Base-by-base conservation (phyloP, 2,888 invertebrate species). In the Caradrina clavipalpis region DNA sequence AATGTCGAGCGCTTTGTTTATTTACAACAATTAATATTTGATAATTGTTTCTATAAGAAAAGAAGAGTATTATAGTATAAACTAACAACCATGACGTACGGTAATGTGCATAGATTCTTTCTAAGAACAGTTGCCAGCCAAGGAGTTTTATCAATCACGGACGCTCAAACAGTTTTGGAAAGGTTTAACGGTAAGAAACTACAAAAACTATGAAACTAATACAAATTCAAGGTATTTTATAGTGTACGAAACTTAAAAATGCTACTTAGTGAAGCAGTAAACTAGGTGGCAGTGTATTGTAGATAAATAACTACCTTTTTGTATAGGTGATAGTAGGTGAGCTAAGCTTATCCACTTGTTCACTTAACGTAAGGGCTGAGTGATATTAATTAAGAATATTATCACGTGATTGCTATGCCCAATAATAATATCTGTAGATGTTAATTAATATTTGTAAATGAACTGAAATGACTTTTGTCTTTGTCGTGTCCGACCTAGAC, bases 121-220 rank as follows among this genome's bases (percentile, higher is more conserved):
- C 80, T 96, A 11, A 87, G 94, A 73, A 89, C 93, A 15, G 78
- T 95, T 11, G 93, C 93, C 11, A 92, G 93, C 75, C 90, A 89
- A 35, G 95, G 95, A 39, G 94, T 93, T n/a, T 70, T 95, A 59
- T 76, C 91, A 7, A 45, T 92, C 8, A 51, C 73, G n/a, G 92
- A 95, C 75, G 85, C 90, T 13, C 80, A 89, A 59, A 76, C 84
- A 76, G 69, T 87, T 62, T 45, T 94, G 21, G 76, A 85, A 22
- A 80, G 82, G 15, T 87, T 84, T 77, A 68, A 82, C 67, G 92
- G 94, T 92, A 86, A 78, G 86, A 53, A 51, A 21, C 13, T 49
- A 19, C 31, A 19, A 19, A 50, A 49, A 31, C 6, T 56, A n/a
- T 8, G 22, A 45, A 15, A 22, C 5, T 19, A 55, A 19, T 42